phyloP scores from a whole-genome alignment of 2,797 vertebrate genomes.

The Cyclura pinguis region DNA sequence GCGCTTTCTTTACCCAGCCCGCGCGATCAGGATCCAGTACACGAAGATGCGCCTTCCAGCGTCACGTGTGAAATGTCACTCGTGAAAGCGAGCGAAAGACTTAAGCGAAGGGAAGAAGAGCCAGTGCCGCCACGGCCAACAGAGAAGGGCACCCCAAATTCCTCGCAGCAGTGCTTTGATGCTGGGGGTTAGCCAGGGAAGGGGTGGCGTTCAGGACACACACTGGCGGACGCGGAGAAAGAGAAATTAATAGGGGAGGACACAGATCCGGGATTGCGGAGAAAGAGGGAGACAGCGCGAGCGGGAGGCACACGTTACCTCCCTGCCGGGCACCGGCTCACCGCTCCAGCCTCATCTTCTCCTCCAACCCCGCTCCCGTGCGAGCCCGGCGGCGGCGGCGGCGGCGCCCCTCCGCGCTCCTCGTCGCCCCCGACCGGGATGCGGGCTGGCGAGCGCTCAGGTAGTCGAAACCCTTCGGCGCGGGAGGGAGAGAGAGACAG shows the following conservation, averaged over 20 bases:
- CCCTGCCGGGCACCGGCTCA: background rate
- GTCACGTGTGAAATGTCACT: constrained; percentile 13
- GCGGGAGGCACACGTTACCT: background rate
- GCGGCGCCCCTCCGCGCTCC: background rate
- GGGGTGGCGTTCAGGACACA: background rate
- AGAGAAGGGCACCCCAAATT: background rate
- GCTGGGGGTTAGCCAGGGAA: background rate
- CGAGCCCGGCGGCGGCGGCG: background rate
- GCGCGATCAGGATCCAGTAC: background rate
- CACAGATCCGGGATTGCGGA: no score
- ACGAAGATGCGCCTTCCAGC: no score
- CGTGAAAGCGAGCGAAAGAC: background rate
- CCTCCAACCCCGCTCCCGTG: background rate
- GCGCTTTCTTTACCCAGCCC: background rate
- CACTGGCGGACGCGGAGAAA: no score
- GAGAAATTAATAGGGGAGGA: background rate
- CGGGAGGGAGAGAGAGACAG: background rate
- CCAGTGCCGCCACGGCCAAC: no score
- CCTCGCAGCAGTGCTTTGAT: background rate
- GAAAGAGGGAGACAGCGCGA: background rate
- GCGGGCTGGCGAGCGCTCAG: background rate
- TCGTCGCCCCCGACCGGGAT: background rate
- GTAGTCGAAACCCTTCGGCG: background rate
- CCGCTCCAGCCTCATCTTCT: background rate
- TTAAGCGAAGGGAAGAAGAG: background rate